Percentiles rank a stretch among this genome's conserved stretches.
phyloP scores from a whole-genome alignment of 2,888 invertebrate genomes.

The Electrophaes corylata region DNA sequence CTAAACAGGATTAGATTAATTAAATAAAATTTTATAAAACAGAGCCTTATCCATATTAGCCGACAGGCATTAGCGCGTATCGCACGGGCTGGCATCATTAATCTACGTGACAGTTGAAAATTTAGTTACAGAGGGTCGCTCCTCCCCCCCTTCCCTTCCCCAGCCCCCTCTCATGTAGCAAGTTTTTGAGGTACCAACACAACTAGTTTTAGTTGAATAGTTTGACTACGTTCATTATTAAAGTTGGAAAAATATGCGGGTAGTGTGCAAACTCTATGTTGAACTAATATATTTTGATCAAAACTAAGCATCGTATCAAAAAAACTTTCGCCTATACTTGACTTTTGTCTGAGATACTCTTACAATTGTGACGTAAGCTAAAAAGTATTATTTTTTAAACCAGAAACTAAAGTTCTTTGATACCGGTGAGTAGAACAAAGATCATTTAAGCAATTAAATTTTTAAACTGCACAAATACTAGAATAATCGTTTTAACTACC shows the following conservation, averaged over 20 bases:
- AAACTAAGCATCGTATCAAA: too few relatives aligned
- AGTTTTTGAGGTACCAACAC: conserved; percentile 66
- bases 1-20: too few relatives aligned
- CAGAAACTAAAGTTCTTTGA: too few relatives aligned
- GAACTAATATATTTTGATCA: background rate
- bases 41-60: conserved; percentile 67
- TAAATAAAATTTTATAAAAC: conserved; percentile 1
- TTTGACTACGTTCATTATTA: conserved; percentile 35
- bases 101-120: conserved; percentile 85
- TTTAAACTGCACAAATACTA: too few relatives aligned
- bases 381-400: too few relatives aligned
- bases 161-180: conserved; percentile 53
- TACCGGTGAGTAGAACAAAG: too few relatives aligned
- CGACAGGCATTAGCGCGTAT: conserved; percentile 81
- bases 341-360: too few relatives aligned
- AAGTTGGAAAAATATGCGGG: conserved; percentile 32
- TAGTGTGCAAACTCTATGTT: background rate
- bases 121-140: conserved; percentile 83
- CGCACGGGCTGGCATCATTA: conserved; percentile 84
- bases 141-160: conserved; percentile 52
- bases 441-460: too few relatives aligned
- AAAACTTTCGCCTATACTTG: too few relatives aligned
- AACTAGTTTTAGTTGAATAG: conserved; percentile 31
- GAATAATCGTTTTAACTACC: too few relatives aligned
- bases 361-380: too few relatives aligned